Evolutionary conservation across 2,113 vertebrate genomes (phyloP).

Genomic region (Papio anubis): DNA sequence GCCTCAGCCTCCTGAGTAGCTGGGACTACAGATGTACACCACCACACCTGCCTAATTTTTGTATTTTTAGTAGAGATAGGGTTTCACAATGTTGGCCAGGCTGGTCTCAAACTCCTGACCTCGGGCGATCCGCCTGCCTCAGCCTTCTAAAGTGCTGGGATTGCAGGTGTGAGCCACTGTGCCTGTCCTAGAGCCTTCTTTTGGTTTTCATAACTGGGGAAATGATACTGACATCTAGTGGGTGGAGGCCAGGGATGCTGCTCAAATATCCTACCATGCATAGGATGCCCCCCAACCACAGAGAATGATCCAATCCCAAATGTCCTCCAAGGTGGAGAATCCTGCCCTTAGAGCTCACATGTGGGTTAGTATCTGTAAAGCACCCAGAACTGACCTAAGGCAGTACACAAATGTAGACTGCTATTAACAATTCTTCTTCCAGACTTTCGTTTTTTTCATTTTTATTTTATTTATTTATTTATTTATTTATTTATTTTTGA

Average conservation of each 20-base stretch:
- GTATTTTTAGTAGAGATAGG: too few relatives aligned
- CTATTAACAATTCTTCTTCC: not conserved
- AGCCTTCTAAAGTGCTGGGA: too few relatives aligned
- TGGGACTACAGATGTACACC: too few relatives aligned
- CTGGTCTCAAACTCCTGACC: too few relatives aligned
- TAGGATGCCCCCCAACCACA: not conserved
- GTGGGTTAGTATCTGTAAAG: not conserved
- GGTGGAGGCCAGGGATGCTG: not conserved
- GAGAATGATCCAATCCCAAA: not conserved
- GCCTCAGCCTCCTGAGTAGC: too few relatives aligned
- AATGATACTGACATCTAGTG: not conserved
- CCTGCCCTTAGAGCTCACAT: not conserved
- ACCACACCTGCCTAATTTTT: too few relatives aligned
- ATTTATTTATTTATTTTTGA: too few relatives aligned
- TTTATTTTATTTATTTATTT: too few relatives aligned
- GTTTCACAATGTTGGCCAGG: too few relatives aligned
- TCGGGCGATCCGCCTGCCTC: too few relatives aligned
- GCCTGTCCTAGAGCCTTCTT: not conserved
- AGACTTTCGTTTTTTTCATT: not conserved
- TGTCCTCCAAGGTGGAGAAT: not conserved
- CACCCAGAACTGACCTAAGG: not conserved
- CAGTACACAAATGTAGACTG: not conserved
- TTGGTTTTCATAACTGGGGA: not conserved
- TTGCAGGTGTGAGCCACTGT: too few relatives aligned
- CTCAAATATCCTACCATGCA: not conserved